Evolutionary conservation across 2,113 vertebrate genomes (phyloP), one percentile per base, ranked within the genome.

Genomic region (Rhabdornis inornatus): DNA sequence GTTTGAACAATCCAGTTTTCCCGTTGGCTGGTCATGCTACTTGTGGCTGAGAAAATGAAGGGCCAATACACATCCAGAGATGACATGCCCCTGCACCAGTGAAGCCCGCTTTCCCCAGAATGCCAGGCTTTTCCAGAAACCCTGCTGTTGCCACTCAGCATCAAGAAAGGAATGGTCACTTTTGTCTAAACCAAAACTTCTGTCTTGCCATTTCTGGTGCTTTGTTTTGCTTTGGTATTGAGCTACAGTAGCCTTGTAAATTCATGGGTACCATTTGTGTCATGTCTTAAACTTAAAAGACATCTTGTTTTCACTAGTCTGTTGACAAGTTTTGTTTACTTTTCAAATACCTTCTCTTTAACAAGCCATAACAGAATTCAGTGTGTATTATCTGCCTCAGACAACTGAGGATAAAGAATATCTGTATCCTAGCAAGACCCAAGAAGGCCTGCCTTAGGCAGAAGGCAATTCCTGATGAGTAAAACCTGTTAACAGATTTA

Each of bases 321-420:
- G 71, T 74, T 14, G 9, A 86, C 52, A 70, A 60, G 49, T 89
- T 65, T 16, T 92, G 83, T 90, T 96, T 96, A 44, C 80, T 92
- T 92, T 94, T 86, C 79, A 90, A 92, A 90, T 96, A 93, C 66
- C 94, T 94, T 91, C 64, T 94, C 30, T 90, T 88, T 83, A 94
- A 89, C 94, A 96, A 86, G 93, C 85, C 76, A 22, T 57, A 92
- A 78, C 92, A 95, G 72, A 95, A 77, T 78, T 60, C 60, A 55
- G 28, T 30, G 61, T 22, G 11, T 53, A 57, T 75, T 86, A 75
- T 66, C 69, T 89, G 39, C 57, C n/a, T 55, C 47, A 81, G 64
- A 81, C 60, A 93, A 78, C 44, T 3, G 1, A 9, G 28, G 20
- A 92, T 23, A 70, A 59, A 74, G 79, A 72, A 22, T 83, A 86